Percentiles rank a stretch among this genome's conserved stretches.
These are phyloP conservation scores for Agrotis segetum DNA, from an alignment of 2,888 invertebrate genomes.

Conservation along the genomic window DNA sequence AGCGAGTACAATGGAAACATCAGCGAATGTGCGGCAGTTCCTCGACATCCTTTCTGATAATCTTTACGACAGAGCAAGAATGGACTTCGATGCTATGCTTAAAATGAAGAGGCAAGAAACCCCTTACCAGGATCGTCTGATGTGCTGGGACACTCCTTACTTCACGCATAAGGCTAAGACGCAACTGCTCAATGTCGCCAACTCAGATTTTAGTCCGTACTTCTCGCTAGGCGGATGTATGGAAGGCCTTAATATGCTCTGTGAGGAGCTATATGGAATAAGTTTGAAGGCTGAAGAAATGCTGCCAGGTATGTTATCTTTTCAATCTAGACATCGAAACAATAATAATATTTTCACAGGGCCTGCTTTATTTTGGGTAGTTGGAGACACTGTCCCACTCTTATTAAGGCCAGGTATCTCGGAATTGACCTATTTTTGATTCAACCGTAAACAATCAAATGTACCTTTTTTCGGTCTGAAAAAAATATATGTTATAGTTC, in stretches of 20 bases:
- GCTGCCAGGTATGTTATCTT: conserved; percentile 92
- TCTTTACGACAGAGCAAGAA: conserved; percentile 92
- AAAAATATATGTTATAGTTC: no score
- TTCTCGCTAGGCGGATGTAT: conserved; percentile 98
- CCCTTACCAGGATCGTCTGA: conserved; percentile 81
- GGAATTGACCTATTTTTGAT: no score
- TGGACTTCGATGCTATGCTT: conserved; percentile 95
- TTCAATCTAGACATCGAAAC: no score
- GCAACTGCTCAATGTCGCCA: conserved; percentile 93
- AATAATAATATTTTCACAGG: no score
- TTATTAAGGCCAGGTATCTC: no score
- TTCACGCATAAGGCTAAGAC: conserved; percentile 94
- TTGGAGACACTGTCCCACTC: no score
- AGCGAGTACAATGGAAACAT: conserved; percentile 96
- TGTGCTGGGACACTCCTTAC: conserved; percentile 97
- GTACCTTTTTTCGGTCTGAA: no score
- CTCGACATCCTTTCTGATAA: conserved; percentile 94
- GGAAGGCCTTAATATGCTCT: conserved; percentile 98
- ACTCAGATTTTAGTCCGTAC: conserved; percentile 95
- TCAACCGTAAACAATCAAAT: no score
- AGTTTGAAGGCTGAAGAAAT: conserved; percentile 94
- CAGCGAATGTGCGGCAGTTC: conserved; percentile 95
- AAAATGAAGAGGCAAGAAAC: conserved; percentile 92
- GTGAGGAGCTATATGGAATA: conserved; percentile 96
- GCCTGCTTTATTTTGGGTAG: no score